phyloP scores from a whole-genome alignment of 2,113 vertebrate genomes.

The Bubo bubo region DNA sequence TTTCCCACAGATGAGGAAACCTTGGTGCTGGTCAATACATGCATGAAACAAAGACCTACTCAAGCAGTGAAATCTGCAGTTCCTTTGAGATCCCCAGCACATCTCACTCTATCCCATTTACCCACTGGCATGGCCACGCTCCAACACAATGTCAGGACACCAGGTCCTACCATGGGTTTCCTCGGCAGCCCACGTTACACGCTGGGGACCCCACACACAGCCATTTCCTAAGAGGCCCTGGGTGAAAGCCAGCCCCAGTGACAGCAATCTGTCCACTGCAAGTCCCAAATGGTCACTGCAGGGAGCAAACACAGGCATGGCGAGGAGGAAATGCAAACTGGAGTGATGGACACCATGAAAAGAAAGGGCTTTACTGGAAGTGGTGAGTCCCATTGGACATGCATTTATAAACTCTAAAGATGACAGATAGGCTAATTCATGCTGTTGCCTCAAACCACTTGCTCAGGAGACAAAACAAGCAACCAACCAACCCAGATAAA shows the following conservation, averaged over 20 bases:
- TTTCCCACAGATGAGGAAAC: neutral
- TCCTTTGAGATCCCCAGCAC: neutral
- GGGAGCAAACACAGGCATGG: rapidly evolving
- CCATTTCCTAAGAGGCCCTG: neutral
- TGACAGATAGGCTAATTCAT: neutral
- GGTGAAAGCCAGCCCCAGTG: neutral
- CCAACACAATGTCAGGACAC: neutral
- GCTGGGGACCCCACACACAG: rapidly evolving
- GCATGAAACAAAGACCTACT: neutral
- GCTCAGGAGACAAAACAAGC: neutral
- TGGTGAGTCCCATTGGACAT: neutral
- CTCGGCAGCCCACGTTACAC: rapidly evolving
- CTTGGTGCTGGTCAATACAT: neutral
- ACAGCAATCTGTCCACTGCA: neutral
- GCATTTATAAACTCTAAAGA: neutral
- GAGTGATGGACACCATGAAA: neutral
- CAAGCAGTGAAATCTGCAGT: rapidly evolving
- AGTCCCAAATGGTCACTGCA: neutral
- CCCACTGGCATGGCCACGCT: rapidly evolving
- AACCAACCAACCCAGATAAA: neutral
- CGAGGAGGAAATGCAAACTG: rapidly evolving
- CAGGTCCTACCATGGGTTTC: neutral
- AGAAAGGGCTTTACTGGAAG: neutral
- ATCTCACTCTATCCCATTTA: neutral
- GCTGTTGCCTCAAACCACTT: neutral